Evolutionary conservation across 2,888 invertebrate genomes (phyloP), one percentile per base, ranked within the genome.

Genomic region (Torymus auratus): DNA sequence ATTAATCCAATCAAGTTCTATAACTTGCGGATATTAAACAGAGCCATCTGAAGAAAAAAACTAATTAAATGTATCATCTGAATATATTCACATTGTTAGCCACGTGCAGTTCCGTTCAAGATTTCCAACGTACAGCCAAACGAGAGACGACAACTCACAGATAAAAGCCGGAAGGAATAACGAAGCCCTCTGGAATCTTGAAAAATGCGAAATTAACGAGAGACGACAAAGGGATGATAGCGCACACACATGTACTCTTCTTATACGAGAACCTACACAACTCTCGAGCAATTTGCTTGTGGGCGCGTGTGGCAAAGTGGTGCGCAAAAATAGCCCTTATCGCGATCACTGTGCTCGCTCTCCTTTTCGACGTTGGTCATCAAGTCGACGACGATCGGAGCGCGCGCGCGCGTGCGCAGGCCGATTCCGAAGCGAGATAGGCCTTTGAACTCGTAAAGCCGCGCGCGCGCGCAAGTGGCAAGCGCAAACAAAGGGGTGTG

Each of bases 391-490:
- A 28, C 28, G 28, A 28, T 28, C 28, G 28, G 28, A 28, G 28
- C 28, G 7, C 28, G 7, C 28, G 7, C 28, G 7, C 20, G 20
- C 20, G 20, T 20, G 20, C 28, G 7, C 28, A 28, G 7, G 50
- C n/a, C 82, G 79, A 84, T 84, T 69, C 50, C 80, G 28, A 61
- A 61, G 72, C 60, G 23, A 83, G 84, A 83, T 84, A 83, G 28
- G 28, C 84, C 81, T 83, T 83, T 83, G 82, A 82, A 83, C 81
- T 83, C 83, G 80, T 81, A 83, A 85, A 84, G 28, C 28, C 28
- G 28, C 28, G 28, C 28, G 28, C 7, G 28, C 7, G 20, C 20
- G 28, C 7, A 78, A 81, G 83, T 67, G 80, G 64, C 69, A 65
- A 55, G 73, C 70, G 72, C 81, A 84, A 84, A 83, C 84, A 83